Evolutionary conservation across 2,888 invertebrate genomes (phyloP).

Genomic region (Parnassius mnemosyne): DNA sequence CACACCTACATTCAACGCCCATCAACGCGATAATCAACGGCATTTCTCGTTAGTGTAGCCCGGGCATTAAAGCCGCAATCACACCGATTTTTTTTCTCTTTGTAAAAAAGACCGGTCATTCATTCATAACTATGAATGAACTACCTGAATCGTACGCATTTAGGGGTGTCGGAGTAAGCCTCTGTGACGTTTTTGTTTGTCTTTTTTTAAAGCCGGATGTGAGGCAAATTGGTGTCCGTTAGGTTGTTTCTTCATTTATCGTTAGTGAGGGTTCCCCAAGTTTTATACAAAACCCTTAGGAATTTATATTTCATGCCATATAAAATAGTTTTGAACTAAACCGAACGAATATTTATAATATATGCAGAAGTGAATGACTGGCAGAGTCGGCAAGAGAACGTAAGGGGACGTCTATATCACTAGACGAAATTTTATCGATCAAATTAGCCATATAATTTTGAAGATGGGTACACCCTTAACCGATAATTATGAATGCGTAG

Average conservation of each 20-base stretch:
- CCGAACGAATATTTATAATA: background rate
- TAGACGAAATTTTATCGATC: no score
- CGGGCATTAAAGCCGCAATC: conserved; percentile 21
- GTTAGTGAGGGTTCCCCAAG: conserved; percentile 30
- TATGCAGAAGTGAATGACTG: no score
- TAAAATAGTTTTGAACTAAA: background rate
- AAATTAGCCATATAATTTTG: no score
- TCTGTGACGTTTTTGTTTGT: conserved; percentile 50
- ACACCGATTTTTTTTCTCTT: conserved; percentile 30
- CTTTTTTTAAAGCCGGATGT: conserved; percentile 60
- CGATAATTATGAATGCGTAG: no score
- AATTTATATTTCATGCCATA: background rate
- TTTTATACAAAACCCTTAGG: background rate
- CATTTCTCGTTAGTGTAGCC: no score
- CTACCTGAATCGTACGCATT: conserved; percentile 57
- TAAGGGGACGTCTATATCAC: no score
- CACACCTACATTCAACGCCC: no score
- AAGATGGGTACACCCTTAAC: no score
- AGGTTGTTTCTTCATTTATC: conserved; percentile 45
- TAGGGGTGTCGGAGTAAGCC: conserved; percentile 45
- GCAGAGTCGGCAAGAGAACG: no score
- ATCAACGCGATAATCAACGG: no score
- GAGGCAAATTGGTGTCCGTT: conserved; percentile 68
- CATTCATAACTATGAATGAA: conserved; percentile 55
- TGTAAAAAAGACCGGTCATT: conserved; percentile 55